Evolutionary conservation across 2,113 vertebrate species (phyloP).

Genomic region (Cromileptes altivelis): DNA sequence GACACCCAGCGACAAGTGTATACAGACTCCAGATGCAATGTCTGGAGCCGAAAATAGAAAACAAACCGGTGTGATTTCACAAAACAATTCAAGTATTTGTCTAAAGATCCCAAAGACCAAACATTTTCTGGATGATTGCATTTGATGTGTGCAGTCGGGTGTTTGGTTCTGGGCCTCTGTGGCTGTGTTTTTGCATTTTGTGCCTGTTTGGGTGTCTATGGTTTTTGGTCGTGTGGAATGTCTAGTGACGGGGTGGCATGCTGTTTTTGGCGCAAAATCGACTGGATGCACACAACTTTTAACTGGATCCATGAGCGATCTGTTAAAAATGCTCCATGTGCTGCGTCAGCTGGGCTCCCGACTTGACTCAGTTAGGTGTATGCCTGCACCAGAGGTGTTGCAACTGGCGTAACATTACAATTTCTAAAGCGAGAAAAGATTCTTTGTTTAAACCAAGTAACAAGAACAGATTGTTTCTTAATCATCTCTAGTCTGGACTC

Average conservation of each 20-base stretch:
- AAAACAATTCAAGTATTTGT: not conserved
- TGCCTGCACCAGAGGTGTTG: constrained; percentile 35
- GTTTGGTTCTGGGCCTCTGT: constrained; percentile 24
- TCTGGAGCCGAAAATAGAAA: constrained; percentile 55
- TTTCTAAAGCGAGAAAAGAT: constrained; percentile 13
- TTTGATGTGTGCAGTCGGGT: constrained; percentile 43
- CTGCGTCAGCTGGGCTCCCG: constrained; percentile 21
- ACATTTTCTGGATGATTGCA: constrained; percentile 61
- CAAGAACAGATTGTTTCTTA: constrained; percentile 45
- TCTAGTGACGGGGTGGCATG: constrained; percentile 49
- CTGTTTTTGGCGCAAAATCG: constrained; percentile 34
- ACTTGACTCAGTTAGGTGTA: not conserved
- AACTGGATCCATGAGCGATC: constrained; percentile 16
- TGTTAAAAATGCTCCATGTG: constrained; percentile 51
- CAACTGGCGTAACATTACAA: constrained; percentile 34
- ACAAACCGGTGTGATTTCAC: constrained; percentile 15
- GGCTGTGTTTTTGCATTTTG: constrained; percentile 44
- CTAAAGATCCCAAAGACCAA: constrained; percentile 75
- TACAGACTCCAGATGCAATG: constrained; percentile 45
- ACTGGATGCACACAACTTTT: constrained; percentile 17
- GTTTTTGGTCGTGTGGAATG: constrained; percentile 61
- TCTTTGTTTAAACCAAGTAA: constrained; percentile 51
- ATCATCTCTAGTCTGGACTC: constrained; percentile 30
- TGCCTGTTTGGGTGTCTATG: constrained; percentile 60
- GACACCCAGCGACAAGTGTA: constrained; percentile 26